Conservation (phyloP, 1,140 invertebrate genomes). For the Anastrepha ludens region DNA sequence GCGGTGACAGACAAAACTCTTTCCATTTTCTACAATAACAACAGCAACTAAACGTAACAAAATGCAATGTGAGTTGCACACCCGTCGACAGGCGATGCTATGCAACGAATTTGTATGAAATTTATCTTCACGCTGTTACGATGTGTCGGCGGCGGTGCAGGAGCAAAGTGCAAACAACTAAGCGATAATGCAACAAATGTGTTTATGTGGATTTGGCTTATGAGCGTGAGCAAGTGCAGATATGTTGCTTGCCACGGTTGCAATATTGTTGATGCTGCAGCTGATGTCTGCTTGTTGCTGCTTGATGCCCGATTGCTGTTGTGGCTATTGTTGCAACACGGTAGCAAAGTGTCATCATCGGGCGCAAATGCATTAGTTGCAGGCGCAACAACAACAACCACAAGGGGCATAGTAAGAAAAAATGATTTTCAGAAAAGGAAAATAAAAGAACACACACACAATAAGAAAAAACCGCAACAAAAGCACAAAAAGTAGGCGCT, state of each 20-base stretch:
- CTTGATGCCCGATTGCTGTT: conserved; percentile 33
- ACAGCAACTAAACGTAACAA: not conserved
- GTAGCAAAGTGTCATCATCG: conserved; percentile 42
- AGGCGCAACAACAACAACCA: conserved; percentile 1
- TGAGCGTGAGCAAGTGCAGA: not conserved
- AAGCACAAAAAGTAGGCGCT: not conserved
- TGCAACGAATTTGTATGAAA: conserved; percentile 42
- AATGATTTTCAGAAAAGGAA: too few species aligned
- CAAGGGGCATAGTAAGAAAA: not conserved
- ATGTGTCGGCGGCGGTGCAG: conserved; percentile 21
- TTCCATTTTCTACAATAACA: not conserved
- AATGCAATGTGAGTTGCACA: not conserved
- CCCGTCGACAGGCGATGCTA: not conserved
- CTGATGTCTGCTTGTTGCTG: too few species aligned
- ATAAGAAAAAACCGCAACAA: not conserved
- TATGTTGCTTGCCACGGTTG: not conserved
- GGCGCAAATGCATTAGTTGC: conserved; percentile 36
- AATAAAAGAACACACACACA: too few species aligned
- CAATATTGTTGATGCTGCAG: not conserved
- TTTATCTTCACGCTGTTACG: conserved; percentile 33
- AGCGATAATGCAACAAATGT: conserved; percentile 46
- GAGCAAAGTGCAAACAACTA: conserved; percentile 44
- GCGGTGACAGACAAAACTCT: not conserved
- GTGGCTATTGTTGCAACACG: conserved; percentile 39
- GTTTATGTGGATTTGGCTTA: conserved; percentile 2